phyloP scores from a whole-genome alignment of 2,113 vertebrate genomes.

The Willisornis vidua region DNA sequence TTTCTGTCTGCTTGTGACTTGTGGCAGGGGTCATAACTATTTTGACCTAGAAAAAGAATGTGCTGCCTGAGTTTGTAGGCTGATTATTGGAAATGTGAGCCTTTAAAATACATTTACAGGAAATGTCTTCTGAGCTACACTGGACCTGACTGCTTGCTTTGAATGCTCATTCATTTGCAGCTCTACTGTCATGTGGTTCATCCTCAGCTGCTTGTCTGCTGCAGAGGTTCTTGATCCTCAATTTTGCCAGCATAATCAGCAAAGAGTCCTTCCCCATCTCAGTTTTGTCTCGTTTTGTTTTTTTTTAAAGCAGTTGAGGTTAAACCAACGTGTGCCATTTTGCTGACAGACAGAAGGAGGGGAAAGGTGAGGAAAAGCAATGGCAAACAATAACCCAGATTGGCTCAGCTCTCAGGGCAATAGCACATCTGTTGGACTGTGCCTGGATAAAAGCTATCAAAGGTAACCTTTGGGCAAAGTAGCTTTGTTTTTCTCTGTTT shows the following conservation, averaged over 20 bases:
- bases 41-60: not conserved
- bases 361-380: not conserved
- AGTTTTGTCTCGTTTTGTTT: not conserved
- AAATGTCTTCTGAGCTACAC: not conserved
- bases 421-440: not conserved
- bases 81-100: not conserved
- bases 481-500: not conserved
- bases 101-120: constrained; percentile 8
- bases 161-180: not conserved
- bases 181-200: not conserved
- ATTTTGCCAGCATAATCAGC: not conserved
- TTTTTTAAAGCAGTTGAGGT: accelerated
- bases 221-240: not conserved
- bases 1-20: not conserved
- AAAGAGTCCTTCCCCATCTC: not conserved
- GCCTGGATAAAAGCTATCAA: not conserved
- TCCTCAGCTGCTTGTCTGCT: not conserved
- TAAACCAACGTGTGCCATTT: not conserved
- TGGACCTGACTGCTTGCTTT: not conserved
- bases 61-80: not conserved
- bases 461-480: not conserved
- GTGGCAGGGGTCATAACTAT: not conserved
- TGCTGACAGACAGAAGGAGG: not conserved
- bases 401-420: not conserved
- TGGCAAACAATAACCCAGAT: not conserved